Base-by-base conservation (phyloP, 2,113 vertebrate genomes). In the Neolamprologus modestus region DNA sequence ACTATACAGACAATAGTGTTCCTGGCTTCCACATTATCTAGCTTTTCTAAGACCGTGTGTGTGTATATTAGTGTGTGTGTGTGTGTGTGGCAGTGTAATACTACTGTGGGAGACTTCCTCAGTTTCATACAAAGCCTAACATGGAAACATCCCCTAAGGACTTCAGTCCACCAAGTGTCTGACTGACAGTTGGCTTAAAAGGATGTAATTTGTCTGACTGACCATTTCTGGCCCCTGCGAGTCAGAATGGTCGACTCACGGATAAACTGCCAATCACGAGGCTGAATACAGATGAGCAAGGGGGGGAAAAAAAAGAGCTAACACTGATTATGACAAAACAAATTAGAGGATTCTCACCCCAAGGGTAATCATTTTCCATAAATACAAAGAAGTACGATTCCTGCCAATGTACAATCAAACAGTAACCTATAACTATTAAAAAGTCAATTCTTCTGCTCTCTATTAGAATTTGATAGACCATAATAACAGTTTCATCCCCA, bases 121-220 rank as follows among this genome's bases (percentile, higher is more conserved):
- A 21, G 55, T 84, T 52, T 63, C 19, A 76, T 26, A 45, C 17
- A 59, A 73, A 87, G 47, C 40, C 21, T 42, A 42, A 82, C 55
- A 85, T 16, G 54, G 31, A 86, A 82, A 84, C 35, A 24, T 33
- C 3, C 52, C 71, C 84, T 8, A 5, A 40, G 50, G 53, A 40
- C 26, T 50, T 26, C n/a, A 71, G 82, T 73, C 24, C 79, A 81
- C 71, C 88, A 68, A 82, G 37, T 85, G 81, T 88, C 68, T 90
- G 92, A 95, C 37, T 94, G 92, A 91, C 91, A 93, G 88, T 42
- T 85, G 88, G 83, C 45, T 84, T 91, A 87, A 96, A 91, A 88
- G 47, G 78, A 92, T 89, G 66, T 84, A 91, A 93, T 91, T 93
- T 88, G 71, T 82, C 84, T 71, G 76, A 87, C 86, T 85, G 87